Base-by-base conservation (phyloP, 2,888 invertebrate species). In the Oxycera nigricornis region DNA sequence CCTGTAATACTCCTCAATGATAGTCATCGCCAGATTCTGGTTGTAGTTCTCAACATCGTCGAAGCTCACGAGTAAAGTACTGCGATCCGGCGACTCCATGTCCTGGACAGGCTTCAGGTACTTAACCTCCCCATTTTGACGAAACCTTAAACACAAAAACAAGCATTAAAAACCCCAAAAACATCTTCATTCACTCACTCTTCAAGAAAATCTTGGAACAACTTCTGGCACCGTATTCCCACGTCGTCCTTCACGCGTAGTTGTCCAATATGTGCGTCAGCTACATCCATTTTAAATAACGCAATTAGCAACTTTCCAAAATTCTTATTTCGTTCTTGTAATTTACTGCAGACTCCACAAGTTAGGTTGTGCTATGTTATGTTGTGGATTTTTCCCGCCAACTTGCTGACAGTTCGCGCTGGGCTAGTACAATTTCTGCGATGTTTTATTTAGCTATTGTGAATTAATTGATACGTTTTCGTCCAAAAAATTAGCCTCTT, bases 191-290 rank as follows among this genome's bases (percentile, higher is more conserved):
- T 41, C 72, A 89, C 91, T 89, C 85, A 97, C 95, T 96, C 97
- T 85, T 96, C 95, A 28, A 98, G 88, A 82, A 98, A 98, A 84
- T 96, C 96, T 83, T 97, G 96, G 84, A 98, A 98, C 52, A 97
- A 87, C 85, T 97, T 97, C 84, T 98, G 98, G 83, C 96, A 96
- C 75, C 96, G 90, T 46, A 94, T 90, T 78, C 96, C 97, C 79
- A 98, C 92, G 82, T 95, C 95, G 86, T 98, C 98, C 82, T 92
- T 92, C 0, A 95, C 93, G 80, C 91, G 91, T 77, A 88, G 87
- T 83, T 92, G 92, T 31, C 91, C 92, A 76, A 89, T 88, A 84
- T 91, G 91, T 75, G 90, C 87, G 81, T 94, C 93, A 57, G 91
- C 91, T 81, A 94, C 92, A 91, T 95, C 94, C 95, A 94, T 94